Evolutionary conservation across 2,797 vertebrate genomes (phyloP).

Genomic region (Lithobates pipiens): DNA sequence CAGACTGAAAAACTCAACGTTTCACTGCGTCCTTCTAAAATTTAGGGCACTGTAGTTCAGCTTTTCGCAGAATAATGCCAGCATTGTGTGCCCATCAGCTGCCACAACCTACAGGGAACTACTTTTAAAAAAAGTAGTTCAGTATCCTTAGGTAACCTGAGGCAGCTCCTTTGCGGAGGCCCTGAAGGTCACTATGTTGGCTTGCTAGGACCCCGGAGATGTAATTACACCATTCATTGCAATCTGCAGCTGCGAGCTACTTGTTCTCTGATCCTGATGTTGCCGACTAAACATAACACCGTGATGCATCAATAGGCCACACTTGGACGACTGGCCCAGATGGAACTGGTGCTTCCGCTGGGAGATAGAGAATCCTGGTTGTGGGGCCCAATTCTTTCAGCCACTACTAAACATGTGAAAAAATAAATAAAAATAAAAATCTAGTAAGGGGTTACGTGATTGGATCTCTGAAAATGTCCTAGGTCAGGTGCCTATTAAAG

Average conservation of each 20-base stretch:
- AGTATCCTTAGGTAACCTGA: slow-evolving; percentile 75
- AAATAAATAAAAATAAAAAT: too few species aligned
- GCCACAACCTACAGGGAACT: slow-evolving; percentile 68
- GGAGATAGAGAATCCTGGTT: too few species aligned
- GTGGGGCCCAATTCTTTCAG: background rate
- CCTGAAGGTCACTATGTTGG: slow-evolving; percentile 30
- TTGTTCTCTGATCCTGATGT: slow-evolving; percentile 69
- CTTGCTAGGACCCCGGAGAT: slow-evolving; percentile 63
- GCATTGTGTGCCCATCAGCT: slow-evolving; percentile 69
- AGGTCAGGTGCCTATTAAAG: too few species aligned
- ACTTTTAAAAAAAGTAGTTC: slow-evolving; percentile 64
- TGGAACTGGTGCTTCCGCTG: background rate
- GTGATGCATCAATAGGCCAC: slow-evolving; percentile 59
- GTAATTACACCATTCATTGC: slow-evolving; percentile 72
- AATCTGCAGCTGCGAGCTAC: slow-evolving; percentile 72
- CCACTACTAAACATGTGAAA: background rate
- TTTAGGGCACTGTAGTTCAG: slow-evolving; percentile 63
- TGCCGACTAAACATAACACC: slow-evolving; percentile 58
- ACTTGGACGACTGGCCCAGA: slow-evolving; percentile 60
- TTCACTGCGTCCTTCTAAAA: slow-evolving; percentile 62
- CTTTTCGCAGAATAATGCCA: slow-evolving; percentile 67
- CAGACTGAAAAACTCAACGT: slow-evolving; percentile 5
- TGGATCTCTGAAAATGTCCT: too few species aligned
- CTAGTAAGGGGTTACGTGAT: too few species aligned
- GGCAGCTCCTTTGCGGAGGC: slow-evolving; percentile 63